These are phyloP conservation scores for Danaus melanippus DNA, from an alignment of 1,140 invertebrate genomes.

Conservation along the genomic window DNA sequence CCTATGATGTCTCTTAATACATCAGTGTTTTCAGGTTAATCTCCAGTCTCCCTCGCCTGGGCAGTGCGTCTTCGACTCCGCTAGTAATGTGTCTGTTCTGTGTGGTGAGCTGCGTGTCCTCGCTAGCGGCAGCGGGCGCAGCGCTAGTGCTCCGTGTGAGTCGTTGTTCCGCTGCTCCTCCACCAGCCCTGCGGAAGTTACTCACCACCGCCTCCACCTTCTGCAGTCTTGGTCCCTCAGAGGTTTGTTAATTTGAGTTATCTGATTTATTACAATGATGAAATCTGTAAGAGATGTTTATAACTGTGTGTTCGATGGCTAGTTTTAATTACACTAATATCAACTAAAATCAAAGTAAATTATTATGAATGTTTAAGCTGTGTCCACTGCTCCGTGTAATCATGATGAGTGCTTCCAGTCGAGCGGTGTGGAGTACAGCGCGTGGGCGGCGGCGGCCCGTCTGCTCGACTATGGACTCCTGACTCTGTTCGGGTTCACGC, in stretches of 20 bases:
- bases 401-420: slow-evolving; percentile 14
- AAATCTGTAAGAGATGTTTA: no score
- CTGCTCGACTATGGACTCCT: slow-evolving; percentile 40
- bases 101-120: slow-evolving; percentile 25
- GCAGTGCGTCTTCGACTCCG: slow-evolving; percentile 24
- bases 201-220: slow-evolving; percentile 25
- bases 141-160: slow-evolving; percentile 33
- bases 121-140: slow-evolving; percentile 22
- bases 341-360: no score
- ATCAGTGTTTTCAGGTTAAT: slow-evolving; percentile 30
- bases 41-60: slow-evolving; percentile 29
- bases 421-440: slow-evolving; percentile 27
- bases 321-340: no score
- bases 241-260: slow-evolving; percentile 13
- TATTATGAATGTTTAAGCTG: no score
- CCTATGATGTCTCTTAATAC: background rate
- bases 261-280: no score
- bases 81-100: slow-evolving; percentile 23
- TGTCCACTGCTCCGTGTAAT: no score
- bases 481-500: slow-evolving; percentile 23
- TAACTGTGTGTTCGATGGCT: no score
- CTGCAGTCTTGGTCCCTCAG: slow-evolving; percentile 27
- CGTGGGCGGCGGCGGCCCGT: slow-evolving; percentile 46
- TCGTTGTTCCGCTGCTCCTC: slow-evolving; percentile 26
- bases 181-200: slow-evolving; percentile 23